Base-by-base conservation (phyloP, 2,888 invertebrate species). In the Melipona beecheii region DNA sequence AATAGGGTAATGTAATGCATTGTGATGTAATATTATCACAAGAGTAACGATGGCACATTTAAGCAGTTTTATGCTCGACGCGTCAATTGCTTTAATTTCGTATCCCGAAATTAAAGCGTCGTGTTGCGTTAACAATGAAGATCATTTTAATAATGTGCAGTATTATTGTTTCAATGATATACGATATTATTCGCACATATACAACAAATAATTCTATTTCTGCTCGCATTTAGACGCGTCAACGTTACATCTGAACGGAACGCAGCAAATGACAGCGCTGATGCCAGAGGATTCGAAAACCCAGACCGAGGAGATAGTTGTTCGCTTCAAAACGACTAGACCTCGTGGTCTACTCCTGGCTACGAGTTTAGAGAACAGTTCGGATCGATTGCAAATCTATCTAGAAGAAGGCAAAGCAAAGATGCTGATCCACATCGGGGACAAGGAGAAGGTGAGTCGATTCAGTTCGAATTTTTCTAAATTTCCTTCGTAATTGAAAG, bases 241-340 rank as follows among this genome's bases (percentile, higher is more conserved):
- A 13, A 98, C 98, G 2, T 95, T 99, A 84, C 97, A 96, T 91
- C 96, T 99, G 92, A 98, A 99, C 93, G 98, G 98, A 58, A 97
- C 97, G 43, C 98, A 99, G 93, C 98, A 98, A 93, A 96, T 99
- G 95, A 96, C 97, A 58, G 96, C 98, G 9, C 95, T 97, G 69
- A 95, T 97, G 78, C 96, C 96, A n/a, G 97, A 97, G 84, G 97
- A 97, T 84, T 96, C 96, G 73, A 95, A 95, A 94, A 97, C 98
- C 0, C 98, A 99, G 94, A 98, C 98, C 0, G 99, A 99, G 94
- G 98, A 99, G 93, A 95, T 99, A 81, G 96, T 97, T 64, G 95
- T 99, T 72, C 95, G 99, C 75, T 99, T 99, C 95, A 96, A 97
- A 87, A 99, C 99, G 4, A 96, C 96, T 43, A 96, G 97, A 83